A percentile compares a stretch with the other conserved stretches of the same genome.
phyloP scores from a whole-genome alignment of 1,140 invertebrate species.

The Drosophila nigromelanica region DNA sequence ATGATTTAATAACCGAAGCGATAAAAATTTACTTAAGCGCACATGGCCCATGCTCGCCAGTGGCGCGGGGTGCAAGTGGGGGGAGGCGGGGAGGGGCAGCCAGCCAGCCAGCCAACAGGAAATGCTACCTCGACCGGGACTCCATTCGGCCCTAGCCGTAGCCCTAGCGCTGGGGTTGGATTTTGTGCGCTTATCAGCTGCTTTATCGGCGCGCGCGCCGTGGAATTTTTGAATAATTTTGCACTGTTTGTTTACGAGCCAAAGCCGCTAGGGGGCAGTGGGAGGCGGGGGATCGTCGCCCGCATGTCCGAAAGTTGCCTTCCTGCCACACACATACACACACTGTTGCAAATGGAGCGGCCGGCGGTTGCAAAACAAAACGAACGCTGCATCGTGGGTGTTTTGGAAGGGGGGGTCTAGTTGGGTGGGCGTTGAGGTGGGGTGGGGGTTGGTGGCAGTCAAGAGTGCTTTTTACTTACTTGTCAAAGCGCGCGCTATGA shows the following conservation, averaged over 20 bases:
- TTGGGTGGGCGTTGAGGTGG: neutral
- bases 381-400: conserved; percentile 28
- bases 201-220: conserved; percentile 51
- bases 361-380: conserved; percentile 70
- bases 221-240: conserved; percentile 78
- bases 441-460: neutral
- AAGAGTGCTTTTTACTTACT: conserved; percentile 49
- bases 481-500: conserved; percentile 59
- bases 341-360: conserved; percentile 44
- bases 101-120: conserved; percentile 14
- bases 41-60: conserved; percentile 15
- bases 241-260: conserved; percentile 64
- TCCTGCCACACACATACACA: neutral
- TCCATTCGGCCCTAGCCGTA: conserved; percentile 5
- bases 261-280: neutral
- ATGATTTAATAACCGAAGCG: conserved; percentile 56
- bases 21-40: conserved; percentile 60
- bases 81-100: neutral
- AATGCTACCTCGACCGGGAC: neutral
- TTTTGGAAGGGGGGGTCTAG: neutral
- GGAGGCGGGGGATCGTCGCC: conserved; percentile 12
- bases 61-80: neutral
- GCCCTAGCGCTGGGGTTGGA: neutral
- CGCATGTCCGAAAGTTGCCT: conserved; percentile 39
- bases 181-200: conserved; percentile 59